A percentile compares a stretch with the other conserved stretches of the same genome.
Conservation (phyloP, 35 echinoderm and acorn worm genomes). For the Apostichopus japonicus region DNA sequence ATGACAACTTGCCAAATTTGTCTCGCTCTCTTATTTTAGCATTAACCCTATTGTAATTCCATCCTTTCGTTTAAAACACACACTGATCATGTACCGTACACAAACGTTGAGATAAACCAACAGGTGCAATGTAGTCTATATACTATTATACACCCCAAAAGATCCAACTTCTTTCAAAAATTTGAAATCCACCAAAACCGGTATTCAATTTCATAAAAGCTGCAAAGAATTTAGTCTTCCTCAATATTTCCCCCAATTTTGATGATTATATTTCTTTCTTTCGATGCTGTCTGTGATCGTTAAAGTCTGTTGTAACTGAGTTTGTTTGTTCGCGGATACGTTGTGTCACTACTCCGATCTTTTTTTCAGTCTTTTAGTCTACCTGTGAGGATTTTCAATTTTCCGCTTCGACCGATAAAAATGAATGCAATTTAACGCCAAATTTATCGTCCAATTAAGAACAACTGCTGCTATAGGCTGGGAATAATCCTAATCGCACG, state of each 20-base stretch:
- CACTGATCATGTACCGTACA: no score
- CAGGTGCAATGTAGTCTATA: no score
- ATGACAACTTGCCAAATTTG: no score
- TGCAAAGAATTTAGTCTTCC: no score
- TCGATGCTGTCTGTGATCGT: neutral
- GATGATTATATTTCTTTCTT: neutral
- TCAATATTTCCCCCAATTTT: neutral
- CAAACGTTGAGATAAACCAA: no score
- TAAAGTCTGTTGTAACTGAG: neutral
- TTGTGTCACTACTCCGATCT: neutral
- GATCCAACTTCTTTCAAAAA: no score
- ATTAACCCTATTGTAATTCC: no score
- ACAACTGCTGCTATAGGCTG: neutral
- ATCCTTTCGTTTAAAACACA: no score
- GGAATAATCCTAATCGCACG: neutral
- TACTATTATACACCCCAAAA: no score
- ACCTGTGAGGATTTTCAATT: neutral
- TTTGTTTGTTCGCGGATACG: slow-evolving; percentile 1
- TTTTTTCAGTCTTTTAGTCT: neutral
- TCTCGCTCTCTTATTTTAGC: no score
- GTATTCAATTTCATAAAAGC: no score
- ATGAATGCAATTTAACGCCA: slow-evolving; percentile 15
- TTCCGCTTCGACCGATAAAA: neutral
- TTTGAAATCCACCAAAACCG: no score
- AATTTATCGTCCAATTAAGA: slow-evolving; percentile 40